Base-by-base conservation (phyloP, 2,113 vertebrate species). In the Copsychus sechellarum region DNA sequence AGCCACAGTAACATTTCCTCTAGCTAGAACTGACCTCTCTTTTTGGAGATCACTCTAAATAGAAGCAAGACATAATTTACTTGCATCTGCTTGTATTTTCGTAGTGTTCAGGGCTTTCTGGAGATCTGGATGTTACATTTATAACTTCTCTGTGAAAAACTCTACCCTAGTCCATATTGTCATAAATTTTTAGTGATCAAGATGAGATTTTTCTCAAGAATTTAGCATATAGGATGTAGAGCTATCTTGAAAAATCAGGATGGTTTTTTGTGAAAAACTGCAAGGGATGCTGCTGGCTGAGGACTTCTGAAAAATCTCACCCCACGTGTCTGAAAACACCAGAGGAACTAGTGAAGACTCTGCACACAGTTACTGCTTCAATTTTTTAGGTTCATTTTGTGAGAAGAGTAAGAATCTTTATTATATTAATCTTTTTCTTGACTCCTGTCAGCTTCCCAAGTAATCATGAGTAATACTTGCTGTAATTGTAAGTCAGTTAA, bases 151-250 rank as follows among this genome's bases (percentile, higher is more conserved):
- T 90, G 72, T 11, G 40, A 92, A 91, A 96, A 90, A 70, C 31
- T 94, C 51, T 73, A 87, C 67, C 62, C 60, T 86, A 47, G 62
- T 81, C 90, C 94, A 93, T 94, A 94, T 92, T 96, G 92, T 84
- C 93, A 94, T 92, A 92, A 94, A 92, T 96, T 90, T 89, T 86
- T 86, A 94, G 90, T 85, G 86, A 90, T 94, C 47, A 60, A 84
- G 85, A 90, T 83, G 76, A 88, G 92, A 51, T 84, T 88, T 94
- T 95, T 93, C 43, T 92, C n/a, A 81, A 83, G 76, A 84, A 60
- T 70, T 86, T 81, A 81, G 82, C 93, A 96, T 90, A 88, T 90
- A 90, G 92, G 25, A 67, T 93, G 88, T 85, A 13, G 16, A 94
- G 47, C 47, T 90, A 23, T 93, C 92, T 56, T 58, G 65, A 92